Percentiles rank a stretch among this genome's conserved stretches.
Conservation (phyloP, 2,888 invertebrate genomes). For the Tenthredo livida region DNA sequence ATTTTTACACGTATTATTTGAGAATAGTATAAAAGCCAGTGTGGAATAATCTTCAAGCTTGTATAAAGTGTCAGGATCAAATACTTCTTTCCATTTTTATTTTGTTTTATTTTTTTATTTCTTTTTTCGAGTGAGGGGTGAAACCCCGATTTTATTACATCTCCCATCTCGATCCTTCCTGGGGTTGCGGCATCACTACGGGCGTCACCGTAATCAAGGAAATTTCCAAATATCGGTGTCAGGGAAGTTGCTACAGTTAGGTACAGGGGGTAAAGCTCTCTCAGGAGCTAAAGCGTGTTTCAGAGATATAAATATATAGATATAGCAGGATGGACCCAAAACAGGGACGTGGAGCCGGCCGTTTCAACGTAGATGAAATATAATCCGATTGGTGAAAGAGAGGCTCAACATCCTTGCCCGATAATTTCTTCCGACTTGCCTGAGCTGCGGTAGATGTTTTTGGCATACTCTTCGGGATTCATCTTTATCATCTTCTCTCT, state of each 20-base stretch:
- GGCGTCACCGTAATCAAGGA: slow-evolving; percentile 20
- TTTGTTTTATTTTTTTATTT: neutral
- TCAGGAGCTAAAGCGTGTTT: neutral
- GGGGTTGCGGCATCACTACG: neutral
- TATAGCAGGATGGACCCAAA: neutral
- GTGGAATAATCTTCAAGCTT: neutral
- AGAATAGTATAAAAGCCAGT: neutral
- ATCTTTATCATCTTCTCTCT: slow-evolving; percentile 1
- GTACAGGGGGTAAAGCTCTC: neutral
- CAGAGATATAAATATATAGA: neutral
- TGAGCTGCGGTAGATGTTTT: neutral
- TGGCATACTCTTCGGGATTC: neutral
- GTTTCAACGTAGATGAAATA: slow-evolving; percentile 9
- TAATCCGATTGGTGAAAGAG: slow-evolving; percentile 18
- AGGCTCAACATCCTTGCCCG: neutral
- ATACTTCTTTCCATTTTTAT: neutral
- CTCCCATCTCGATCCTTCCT: neutral
- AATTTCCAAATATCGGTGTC: slow-evolving; percentile 19
- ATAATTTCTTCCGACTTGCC: neutral
- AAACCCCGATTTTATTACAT: slow-evolving; percentile 9
- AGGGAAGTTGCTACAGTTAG: slow-evolving; percentile 3
- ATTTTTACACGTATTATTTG: neutral
- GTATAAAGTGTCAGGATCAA: neutral
- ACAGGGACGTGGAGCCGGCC: neutral
- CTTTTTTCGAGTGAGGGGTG: neutral